A percentile compares a stretch with the other conserved stretches of the same genome.
phyloP scores from a whole-genome alignment of 2,113 vertebrate genomes.

The Pseudolaguvia tuberculata region DNA sequence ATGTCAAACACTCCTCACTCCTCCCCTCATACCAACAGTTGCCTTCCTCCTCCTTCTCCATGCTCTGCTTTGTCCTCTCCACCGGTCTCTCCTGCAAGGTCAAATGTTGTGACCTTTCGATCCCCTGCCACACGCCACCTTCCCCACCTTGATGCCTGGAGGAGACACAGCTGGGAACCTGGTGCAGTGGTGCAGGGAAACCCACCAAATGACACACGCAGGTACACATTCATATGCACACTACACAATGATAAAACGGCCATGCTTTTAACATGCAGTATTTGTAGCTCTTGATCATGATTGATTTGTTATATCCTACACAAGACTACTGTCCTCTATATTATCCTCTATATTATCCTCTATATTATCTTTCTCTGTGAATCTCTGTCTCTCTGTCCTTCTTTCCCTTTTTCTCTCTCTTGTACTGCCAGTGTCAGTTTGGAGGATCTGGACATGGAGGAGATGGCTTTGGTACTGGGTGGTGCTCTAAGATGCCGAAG shows the following conservation, averaged over 20 bases:
- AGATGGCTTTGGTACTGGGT: conserved; percentile 50
- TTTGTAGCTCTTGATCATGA: background rate
- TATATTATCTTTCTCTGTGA: background rate
- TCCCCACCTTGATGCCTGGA: conserved; percentile 59
- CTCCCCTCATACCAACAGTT: conserved; percentile 9
- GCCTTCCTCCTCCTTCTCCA: background rate
- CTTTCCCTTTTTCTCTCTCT: background rate
- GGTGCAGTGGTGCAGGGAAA: conserved; percentile 56
- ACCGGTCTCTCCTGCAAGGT: conserved; percentile 38
- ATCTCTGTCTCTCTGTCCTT: background rate
- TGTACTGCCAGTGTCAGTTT: conserved; percentile 51
- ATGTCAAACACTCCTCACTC: conserved; percentile 40
- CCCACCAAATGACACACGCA: conserved; percentile 49
- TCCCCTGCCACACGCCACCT: conserved; percentile 40
- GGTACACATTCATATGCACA: conserved; percentile 29
- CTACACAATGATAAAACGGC: background rate
- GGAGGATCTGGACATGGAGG: conserved; percentile 52
- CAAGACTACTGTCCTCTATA: background rate
- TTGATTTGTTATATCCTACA: background rate
- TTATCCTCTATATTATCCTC: background rate
- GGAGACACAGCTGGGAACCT: conserved; percentile 79
- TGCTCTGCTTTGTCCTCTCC: conserved; percentile 27
- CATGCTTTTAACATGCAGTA: background rate
- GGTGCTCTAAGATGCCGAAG: conserved; percentile 28
- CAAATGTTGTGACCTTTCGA: conserved; percentile 44